These are phyloP conservation scores for Cichladusa arquata DNA, from an alignment of 2,113 vertebrate genomes.

Conservation along the genomic window DNA sequence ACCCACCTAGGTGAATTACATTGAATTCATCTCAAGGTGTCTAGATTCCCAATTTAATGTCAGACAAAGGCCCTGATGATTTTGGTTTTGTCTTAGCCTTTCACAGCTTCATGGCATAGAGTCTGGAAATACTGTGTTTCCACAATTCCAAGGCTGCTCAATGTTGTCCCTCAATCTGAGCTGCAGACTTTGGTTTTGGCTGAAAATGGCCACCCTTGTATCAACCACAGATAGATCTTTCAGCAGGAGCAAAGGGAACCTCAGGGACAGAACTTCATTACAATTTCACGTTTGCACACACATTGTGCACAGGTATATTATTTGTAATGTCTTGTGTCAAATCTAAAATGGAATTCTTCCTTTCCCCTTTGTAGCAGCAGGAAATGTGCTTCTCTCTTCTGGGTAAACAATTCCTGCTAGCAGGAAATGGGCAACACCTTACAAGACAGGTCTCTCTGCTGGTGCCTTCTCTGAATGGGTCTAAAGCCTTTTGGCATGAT, in stretches of 20 bases:
- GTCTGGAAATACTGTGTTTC: background rate
- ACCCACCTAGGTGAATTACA: background rate
- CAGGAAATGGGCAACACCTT: background rate
- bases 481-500: background rate
- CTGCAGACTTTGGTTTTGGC: background rate
- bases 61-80: background rate
- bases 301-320: background rate
- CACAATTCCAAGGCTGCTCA: background rate
- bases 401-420: background rate
- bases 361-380: background rate
- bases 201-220: background rate
- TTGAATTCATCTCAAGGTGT: background rate
- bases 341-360: background rate
- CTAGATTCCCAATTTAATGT: background rate
- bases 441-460: background rate
- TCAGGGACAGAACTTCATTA: background rate
- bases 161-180: background rate
- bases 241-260: background rate
- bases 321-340: background rate
- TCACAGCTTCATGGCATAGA: background rate
- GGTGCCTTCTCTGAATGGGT: background rate
- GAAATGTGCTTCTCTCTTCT: background rate
- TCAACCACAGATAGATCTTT: background rate
- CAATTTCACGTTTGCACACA: background rate
- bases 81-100: background rate